A percentile compares a stretch with the other conserved stretches of the same genome.
These are phyloP conservation scores for Oceanodroma tethys DNA, from an alignment of 2,113 vertebrate genomes.

Conservation along the genomic window DNA sequence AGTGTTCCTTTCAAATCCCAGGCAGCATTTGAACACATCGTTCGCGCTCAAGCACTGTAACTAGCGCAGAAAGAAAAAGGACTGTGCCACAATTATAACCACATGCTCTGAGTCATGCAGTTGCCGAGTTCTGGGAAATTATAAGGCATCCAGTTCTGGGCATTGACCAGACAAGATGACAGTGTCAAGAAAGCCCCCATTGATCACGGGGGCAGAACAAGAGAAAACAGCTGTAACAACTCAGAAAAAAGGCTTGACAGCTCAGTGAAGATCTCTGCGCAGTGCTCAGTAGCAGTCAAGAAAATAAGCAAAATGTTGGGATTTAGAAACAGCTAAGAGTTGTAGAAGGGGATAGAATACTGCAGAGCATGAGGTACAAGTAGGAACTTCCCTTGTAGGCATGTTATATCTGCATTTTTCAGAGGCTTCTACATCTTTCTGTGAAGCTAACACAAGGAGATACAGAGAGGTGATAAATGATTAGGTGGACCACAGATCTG, in stretches of 20 bases:
- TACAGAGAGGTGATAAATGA: neutral
- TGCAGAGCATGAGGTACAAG: neutral
- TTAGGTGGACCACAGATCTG: neutral
- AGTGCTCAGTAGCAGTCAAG: neutral
- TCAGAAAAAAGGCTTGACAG: conserved; percentile 50
- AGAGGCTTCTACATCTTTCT: neutral
- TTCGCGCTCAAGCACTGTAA: conserved; percentile 43
- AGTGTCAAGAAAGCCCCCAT: conserved; percentile 53
- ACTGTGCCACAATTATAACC: conserved; percentile 56
- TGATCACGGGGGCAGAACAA: conserved; percentile 61
- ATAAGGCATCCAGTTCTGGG: conserved; percentile 56
- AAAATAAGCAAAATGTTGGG: conserved; percentile 26
- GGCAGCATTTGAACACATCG: conserved; percentile 58
- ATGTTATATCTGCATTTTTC: neutral
- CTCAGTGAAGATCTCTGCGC: conserved; percentile 43
- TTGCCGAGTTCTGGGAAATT: conserved; percentile 53
- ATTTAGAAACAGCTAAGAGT: neutral
- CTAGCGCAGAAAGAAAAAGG: conserved; percentile 47
- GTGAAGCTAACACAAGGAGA: neutral
- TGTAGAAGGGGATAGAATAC: neutral
- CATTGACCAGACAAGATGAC: conserved; percentile 63
- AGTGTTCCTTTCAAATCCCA: conserved; percentile 54
- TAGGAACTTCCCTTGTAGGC: neutral
- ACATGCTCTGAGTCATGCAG: conserved; percentile 60
- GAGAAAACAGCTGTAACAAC: conserved; percentile 64